Conservation (phyloP, 2,888 invertebrate genomes). For the Cybosia mesomella region DNA sequence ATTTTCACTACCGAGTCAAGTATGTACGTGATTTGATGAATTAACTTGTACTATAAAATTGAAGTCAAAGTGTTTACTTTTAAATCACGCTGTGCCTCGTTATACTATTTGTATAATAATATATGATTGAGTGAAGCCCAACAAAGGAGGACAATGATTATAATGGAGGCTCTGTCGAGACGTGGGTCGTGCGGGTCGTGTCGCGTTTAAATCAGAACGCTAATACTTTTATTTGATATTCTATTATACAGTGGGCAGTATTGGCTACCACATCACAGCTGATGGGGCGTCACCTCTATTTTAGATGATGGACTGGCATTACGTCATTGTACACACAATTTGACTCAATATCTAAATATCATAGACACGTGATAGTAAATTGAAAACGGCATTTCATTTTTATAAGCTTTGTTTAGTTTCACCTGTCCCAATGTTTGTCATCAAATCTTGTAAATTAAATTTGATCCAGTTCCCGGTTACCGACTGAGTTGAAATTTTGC, state of each 20-base stretch:
- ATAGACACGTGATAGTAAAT: constrained; percentile 2
- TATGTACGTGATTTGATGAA: background rate
- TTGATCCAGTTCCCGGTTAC: too few relatives aligned
- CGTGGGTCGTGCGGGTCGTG: constrained; percentile 59
- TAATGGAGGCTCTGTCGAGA: constrained; percentile 37
- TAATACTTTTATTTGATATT: constrained; percentile 57
- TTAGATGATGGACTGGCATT: constrained; percentile 59
- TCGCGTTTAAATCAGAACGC: constrained; percentile 61
- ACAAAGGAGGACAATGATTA: constrained; percentile 53
- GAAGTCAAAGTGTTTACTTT: background rate
- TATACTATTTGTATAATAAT: constrained; percentile 26
- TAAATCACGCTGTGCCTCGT: constrained; percentile 20
- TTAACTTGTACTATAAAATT: background rate
- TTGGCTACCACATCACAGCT: constrained; percentile 53
- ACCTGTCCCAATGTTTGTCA: too few relatives aligned
- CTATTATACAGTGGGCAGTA: constrained; percentile 61
- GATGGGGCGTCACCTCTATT: constrained; percentile 71
- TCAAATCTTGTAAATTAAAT: too few relatives aligned
- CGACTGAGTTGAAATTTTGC: too few relatives aligned
- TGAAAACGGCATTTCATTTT: too few relatives aligned
- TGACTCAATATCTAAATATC: constrained; percentile 17
- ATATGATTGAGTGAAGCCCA: constrained; percentile 38
- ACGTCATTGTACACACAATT: constrained; percentile 51
- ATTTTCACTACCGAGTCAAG: background rate
- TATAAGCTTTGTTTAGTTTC: too few relatives aligned